Base-by-base conservation (phyloP, 2,888 invertebrate genomes). In the Volucella zonaria region DNA sequence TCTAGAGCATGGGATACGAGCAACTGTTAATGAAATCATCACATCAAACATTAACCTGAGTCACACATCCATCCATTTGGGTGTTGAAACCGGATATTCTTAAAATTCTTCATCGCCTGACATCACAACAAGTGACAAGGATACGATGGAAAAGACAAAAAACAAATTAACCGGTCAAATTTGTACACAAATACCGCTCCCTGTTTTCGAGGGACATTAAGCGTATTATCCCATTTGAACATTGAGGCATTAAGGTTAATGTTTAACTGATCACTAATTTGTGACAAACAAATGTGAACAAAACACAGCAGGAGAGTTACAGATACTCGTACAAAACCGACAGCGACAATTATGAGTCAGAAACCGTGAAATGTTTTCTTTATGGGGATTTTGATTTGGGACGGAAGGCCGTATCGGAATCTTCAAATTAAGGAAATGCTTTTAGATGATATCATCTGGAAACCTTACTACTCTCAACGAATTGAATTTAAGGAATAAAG, bases 221-320 rank as follows among this genome's bases (percentile, higher is more conserved):
- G 85, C 47, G 43, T 47, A 85, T 85, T 73, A 85, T 76, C 45
- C 66, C 80, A 80, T 77, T 80, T 31, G 31, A 31, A 31, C 31
- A 6, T 31, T 31, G 31, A 31, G 80, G 47, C 68, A 77, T 73
- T 73, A 64, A 77, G 73, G 81, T 80, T 85, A 85, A 85, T 76
- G 76, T 42, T 75, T 52, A 70, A 47, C 66, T 70, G 75, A 71
- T 71, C 80, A 64, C 71, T 77, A 77, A 81, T 81, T 81, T 81
- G 73, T 62, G 85, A 61, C 54, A 14, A 52, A 54, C 75, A 59
- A 83, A 80, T 71, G 42, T 38, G 70, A 73, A 58, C 67, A 71
- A 51, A 70, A 38, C 51, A 64, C 52, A 73, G 62, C 62, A 43
- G 64, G 77, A 18, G 54, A 52, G 49, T 54, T 10, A 15, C 67